phyloP scores from a whole-genome alignment of 2,797 vertebrate genomes.

The Semotilus atromaculatus region DNA sequence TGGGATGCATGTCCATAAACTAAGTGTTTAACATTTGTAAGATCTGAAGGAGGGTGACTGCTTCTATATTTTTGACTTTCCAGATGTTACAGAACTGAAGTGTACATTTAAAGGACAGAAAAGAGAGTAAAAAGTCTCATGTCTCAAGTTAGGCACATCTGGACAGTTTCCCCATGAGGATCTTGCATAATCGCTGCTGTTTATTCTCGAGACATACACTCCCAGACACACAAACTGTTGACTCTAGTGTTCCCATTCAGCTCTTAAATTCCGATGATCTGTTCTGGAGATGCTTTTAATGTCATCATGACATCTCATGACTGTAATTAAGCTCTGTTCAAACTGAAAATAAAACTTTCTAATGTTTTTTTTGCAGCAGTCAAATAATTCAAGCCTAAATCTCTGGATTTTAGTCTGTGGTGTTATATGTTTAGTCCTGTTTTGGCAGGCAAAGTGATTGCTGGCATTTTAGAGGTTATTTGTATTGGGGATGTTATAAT shows the following conservation, averaged over 20 bases:
- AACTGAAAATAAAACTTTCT: background rate
- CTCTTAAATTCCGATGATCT: constrained; percentile 22
- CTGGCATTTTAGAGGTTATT: background rate
- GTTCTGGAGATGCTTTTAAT: constrained; percentile 28
- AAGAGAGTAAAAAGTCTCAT: constrained; percentile 51
- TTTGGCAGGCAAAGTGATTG: background rate
- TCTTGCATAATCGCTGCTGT: constrained; percentile 38
- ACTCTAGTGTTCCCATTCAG: constrained; percentile 1
- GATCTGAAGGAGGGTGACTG: background rate
- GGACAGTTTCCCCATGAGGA: constrained; percentile 38
- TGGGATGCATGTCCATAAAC: background rate
- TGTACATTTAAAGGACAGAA: constrained; percentile 69
- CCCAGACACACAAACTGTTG: constrained; percentile 19
- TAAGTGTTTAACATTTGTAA: constrained; percentile 14
- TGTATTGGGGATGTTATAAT: background rate
- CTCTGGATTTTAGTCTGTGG: background rate
- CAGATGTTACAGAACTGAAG: constrained; percentile 3
- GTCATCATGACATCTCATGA: constrained; percentile 32
- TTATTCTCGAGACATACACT: constrained; percentile 32
- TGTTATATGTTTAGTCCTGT: background rate
- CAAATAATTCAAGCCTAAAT: background rate
- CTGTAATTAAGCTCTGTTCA: background rate
- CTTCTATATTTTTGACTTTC: background rate
- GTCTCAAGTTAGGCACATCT: constrained; percentile 40
- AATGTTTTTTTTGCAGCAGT: background rate